phyloP scores from a whole-genome alignment of 2,888 invertebrate genomes.

The Hofmannophila pseudospretella region DNA sequence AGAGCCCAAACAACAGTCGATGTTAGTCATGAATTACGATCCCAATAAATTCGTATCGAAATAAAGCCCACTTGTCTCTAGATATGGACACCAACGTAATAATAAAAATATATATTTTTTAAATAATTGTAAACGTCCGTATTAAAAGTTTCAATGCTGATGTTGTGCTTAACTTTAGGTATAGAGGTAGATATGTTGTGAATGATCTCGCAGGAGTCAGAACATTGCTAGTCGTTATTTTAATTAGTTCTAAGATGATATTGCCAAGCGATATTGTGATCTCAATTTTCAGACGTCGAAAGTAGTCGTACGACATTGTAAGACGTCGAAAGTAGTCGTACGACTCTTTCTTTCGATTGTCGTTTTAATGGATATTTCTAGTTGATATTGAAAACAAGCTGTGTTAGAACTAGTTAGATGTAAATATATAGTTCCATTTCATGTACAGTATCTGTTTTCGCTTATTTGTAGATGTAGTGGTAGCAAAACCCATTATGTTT shows the following conservation, averaged over 20 bases:
- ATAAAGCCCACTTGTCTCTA: no score
- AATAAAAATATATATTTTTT: not conserved
- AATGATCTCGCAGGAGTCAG: conserved; percentile 35
- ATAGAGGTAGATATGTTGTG: conserved; percentile 10
- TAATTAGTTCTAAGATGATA: conserved; percentile 38
- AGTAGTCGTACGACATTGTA: conserved; percentile 28
- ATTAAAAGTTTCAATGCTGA: conserved; percentile 6
- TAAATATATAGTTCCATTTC: conserved; percentile 12
- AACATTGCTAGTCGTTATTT: conserved; percentile 36
- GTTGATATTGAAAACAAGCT: conserved; percentile 12
- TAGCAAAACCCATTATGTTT: conserved; percentile 37
- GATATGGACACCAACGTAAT: no score
- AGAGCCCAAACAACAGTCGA: no score
- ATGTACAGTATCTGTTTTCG: conserved; percentile 26
- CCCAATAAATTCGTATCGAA: no score
- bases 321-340: conserved; percentile 15
- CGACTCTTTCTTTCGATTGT: conserved; percentile 12
- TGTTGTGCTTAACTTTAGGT: conserved; percentile 11
- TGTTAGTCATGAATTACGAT: no score
- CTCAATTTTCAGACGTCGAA: conserved; percentile 33
- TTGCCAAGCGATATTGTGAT: conserved; percentile 76
- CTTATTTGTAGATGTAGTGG: conserved; percentile 24
- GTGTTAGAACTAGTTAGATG: conserved; percentile 11
- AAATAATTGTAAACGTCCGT: not conserved
- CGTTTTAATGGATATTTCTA: no score